A percentile compares a stretch with the other conserved stretches of the same genome.
phyloP scores from a whole-genome alignment of 1,140 invertebrate genomes.

The Diachasma alloeum region DNA sequence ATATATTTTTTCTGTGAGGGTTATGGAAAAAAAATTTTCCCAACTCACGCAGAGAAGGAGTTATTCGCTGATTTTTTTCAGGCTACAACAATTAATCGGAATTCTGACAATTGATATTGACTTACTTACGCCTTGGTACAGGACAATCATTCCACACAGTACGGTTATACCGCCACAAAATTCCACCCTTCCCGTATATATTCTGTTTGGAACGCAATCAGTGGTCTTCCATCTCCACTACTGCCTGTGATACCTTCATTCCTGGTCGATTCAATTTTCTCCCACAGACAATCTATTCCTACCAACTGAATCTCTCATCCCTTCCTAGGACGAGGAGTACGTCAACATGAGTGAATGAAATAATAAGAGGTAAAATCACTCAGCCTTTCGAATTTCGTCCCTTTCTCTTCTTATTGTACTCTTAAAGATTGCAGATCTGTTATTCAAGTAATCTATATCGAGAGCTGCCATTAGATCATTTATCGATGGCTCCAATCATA shows the following conservation, averaged over 20 bases:
- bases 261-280: slow-evolving; percentile 21
- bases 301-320: background rate
- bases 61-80: too few relatives aligned
- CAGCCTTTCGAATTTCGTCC: background rate
- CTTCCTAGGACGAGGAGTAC: background rate
- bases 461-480: background rate
- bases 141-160: background rate
- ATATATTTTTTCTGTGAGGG: too few relatives aligned
- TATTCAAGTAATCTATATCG: background rate
- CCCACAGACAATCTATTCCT: background rate
- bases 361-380: background rate
- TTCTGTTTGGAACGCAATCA: slow-evolving; percentile 16
- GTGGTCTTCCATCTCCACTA: background rate
- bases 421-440: background rate
- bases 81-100: too few relatives aligned
- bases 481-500: background rate
- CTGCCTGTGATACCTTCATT: slow-evolving; percentile 13
- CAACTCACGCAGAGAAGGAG: too few relatives aligned
- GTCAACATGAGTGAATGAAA: background rate
- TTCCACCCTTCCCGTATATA: background rate
- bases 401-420: background rate
- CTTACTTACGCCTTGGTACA: background rate
- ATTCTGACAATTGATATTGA: background rate
- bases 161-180: background rate
- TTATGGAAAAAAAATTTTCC: too few relatives aligned